Percentiles rank a stretch among this genome's conserved stretches.
Evolutionary conservation across 1,140 invertebrate genomes (phyloP).

Genomic region (Leptonema lineaticorne): DNA sequence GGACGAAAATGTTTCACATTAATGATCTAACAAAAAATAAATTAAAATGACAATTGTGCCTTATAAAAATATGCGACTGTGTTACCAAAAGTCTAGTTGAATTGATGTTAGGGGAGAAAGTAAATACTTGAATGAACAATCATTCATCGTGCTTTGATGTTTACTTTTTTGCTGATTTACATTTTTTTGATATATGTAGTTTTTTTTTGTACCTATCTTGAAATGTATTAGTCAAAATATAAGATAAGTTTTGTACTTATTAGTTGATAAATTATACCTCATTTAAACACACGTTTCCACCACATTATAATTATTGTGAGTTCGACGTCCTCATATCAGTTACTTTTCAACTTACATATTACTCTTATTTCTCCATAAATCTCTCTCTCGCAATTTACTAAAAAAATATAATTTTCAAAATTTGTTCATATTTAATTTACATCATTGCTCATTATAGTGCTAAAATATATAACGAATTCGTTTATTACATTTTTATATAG

Average conservation of each 20-base stretch:
- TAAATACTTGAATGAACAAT: not conserved
- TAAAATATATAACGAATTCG: too few species aligned
- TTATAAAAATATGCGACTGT: too few species aligned
- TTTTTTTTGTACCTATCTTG: not conserved
- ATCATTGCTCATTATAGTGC: too few species aligned
- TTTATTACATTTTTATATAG: too few species aligned
- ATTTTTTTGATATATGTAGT: not conserved
- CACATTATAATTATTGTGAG: conserved; percentile 3
- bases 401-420: too few species aligned
- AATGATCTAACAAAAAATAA: too few species aligned
- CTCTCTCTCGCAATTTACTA: too few species aligned
- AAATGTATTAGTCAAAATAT: not conserved
- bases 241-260: not conserved
- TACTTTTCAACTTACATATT: not conserved
- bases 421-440: too few species aligned
- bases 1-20: too few species aligned
- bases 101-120: conserved; percentile 7
- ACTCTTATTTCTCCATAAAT: too few species aligned
- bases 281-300: not conserved
- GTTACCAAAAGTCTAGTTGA: not conserved
- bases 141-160: not conserved
- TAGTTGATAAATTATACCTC: not conserved
- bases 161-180: too few species aligned
- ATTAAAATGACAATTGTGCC: too few species aligned
- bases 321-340: conserved; percentile 9